phyloP scores from a whole-genome alignment of 2,797 vertebrate genomes.

The Halcyon chelicuti region DNA sequence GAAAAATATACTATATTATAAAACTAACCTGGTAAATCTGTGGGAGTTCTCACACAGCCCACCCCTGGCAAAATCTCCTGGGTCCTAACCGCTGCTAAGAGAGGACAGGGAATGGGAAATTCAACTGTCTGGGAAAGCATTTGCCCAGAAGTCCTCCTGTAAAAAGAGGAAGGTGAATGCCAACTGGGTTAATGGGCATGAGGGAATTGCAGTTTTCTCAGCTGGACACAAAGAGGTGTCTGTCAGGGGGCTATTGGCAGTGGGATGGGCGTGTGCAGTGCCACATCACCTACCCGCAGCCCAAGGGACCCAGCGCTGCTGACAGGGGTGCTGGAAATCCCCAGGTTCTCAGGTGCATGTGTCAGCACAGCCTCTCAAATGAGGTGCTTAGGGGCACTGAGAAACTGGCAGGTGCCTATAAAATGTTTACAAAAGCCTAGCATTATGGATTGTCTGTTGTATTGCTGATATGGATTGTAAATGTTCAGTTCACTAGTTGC shows the following conservation, averaged over 20 bases:
- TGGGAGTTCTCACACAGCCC: not conserved
- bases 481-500: not conserved
- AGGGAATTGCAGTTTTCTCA: not conserved
- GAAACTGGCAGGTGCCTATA: not conserved
- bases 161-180: not conserved
- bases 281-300: rapidly evolving
- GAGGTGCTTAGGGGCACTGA: not conserved
- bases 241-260: not conserved
- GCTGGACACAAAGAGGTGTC: not conserved
- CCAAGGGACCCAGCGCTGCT: rapidly evolving
- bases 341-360: rapidly evolving
- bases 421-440: not conserved
- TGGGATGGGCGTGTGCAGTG: rapidly evolving
- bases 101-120: not conserved
- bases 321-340: too few relatives aligned
- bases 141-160: not conserved
- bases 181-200: not conserved
- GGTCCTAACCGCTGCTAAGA: not conserved
- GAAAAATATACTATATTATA: not conserved
- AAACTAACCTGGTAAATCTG: not conserved
- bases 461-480: not conserved
- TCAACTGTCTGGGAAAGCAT: not conserved
- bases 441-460: not conserved
- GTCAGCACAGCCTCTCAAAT: not conserved
- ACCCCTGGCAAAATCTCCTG: not conserved